A percentile compares a stretch with the other conserved stretches of the same genome.
Conservation (phyloP, 2,113 vertebrate species). For the Megalops atlanticus region DNA sequence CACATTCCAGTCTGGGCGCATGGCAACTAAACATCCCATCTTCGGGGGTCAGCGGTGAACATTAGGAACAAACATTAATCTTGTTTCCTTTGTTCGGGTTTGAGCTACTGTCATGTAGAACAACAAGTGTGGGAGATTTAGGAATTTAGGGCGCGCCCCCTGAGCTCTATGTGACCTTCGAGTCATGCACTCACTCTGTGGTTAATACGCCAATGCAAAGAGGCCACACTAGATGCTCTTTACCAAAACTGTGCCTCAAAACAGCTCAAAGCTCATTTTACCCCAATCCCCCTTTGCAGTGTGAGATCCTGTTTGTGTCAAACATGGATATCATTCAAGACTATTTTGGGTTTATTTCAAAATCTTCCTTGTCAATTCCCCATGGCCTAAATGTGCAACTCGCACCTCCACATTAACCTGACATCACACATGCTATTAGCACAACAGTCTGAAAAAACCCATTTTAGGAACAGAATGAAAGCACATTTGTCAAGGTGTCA, state of each 20-base stretch:
- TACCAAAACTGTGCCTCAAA: no score
- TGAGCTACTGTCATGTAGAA: slow-evolving; percentile 4
- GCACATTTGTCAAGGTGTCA: slow-evolving; percentile 7
- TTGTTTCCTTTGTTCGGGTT: background rate
- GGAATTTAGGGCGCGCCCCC: background rate
- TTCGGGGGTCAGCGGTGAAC: background rate
- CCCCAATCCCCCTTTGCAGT: background rate
- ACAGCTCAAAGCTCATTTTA: no score
- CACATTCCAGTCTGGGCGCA: slow-evolving; percentile 16
- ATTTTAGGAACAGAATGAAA: background rate
- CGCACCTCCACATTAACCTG: background rate
- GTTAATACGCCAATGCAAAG: background rate
- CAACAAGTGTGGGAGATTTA: slow-evolving; percentile 6
- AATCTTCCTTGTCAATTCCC: background rate
- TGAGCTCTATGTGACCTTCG: background rate
- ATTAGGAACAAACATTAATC: slow-evolving; percentile 14
- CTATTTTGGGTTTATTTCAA: background rate
- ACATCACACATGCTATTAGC: background rate
- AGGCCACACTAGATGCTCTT: background rate
- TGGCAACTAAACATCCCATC: slow-evolving; percentile 11
- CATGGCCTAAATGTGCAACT: background rate
- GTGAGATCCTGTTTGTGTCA: background rate
- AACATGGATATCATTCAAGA: background rate
- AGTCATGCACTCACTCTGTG: background rate
- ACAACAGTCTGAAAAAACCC: background rate